Percentiles rank a stretch among this genome's conserved stretches.
phyloP scores from a whole-genome alignment of 2,888 invertebrate genomes.

The Plagodis dolabraria region DNA sequence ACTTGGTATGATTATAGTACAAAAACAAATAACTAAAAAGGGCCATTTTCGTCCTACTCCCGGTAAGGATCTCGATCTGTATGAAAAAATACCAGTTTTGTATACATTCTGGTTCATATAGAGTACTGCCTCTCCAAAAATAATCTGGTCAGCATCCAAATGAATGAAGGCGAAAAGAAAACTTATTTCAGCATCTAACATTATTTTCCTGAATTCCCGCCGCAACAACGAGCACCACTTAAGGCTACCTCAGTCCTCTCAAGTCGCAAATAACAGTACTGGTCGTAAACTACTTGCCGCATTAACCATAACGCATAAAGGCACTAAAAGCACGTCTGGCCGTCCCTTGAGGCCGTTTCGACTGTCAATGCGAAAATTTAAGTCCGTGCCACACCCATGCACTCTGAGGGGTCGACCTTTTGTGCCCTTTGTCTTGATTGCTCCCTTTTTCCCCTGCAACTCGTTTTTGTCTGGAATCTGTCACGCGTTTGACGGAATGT shows the following conservation, averaged over 20 bases:
- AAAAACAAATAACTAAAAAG: no score
- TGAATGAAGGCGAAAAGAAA: no score
- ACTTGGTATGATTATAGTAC: no score
- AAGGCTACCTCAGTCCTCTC: slow-evolving; percentile 39
- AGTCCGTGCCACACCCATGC: slow-evolving; percentile 80
- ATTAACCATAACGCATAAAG: slow-evolving; percentile 84
- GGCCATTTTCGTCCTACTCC: no score
- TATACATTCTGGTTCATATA: no score
- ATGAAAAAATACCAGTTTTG: no score
- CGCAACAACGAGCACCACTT: neutral
- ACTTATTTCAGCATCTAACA: no score
- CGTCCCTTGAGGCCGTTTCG: slow-evolving; percentile 81
- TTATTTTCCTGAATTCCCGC: neutral
- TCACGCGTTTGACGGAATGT: slow-evolving; percentile 19
- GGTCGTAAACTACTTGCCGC: slow-evolving; percentile 80
- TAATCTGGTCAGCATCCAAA: no score
- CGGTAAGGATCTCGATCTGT: no score
- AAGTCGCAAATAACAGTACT: slow-evolving; percentile 78
- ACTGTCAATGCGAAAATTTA: slow-evolving; percentile 85
- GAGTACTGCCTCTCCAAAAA: no score
- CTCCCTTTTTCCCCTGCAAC: slow-evolving; percentile 49
- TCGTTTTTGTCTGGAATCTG: slow-evolving; percentile 43
- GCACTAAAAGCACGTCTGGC: slow-evolving; percentile 80
- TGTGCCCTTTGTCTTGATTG: slow-evolving; percentile 81
- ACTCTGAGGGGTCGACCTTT: slow-evolving; percentile 80